Conservation (phyloP, 2,797 vertebrate genomes). For the Cossypha caffra region DNA sequence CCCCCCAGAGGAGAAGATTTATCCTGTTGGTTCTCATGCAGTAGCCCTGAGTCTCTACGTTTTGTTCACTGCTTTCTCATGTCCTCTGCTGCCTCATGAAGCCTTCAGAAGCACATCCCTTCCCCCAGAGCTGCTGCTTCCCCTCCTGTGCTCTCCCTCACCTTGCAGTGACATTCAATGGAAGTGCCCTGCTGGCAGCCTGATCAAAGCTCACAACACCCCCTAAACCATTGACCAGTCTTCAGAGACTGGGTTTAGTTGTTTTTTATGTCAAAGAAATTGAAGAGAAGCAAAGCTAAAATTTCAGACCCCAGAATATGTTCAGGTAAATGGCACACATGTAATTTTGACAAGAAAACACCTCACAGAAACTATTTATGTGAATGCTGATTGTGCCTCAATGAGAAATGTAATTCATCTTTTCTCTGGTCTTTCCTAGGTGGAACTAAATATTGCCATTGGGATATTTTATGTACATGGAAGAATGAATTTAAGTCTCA, state of each 20-base stretch:
- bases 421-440: not conserved
- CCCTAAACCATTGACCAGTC: not conserved
- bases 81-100: not conserved
- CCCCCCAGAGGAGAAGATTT: not conserved
- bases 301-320: not conserved
- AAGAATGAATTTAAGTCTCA: constrained; percentile 28
- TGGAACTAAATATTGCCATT: not conserved
- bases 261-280: not conserved
- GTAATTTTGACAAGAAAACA: not conserved
- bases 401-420: not conserved
- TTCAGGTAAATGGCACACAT: not conserved
- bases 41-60: not conserved
- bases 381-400: not conserved
- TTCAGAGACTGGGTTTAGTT: not conserved
- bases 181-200: not conserved
- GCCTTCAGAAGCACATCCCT: not conserved
- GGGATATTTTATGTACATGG: constrained; percentile 11
- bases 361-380: not conserved
- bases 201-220: not conserved
- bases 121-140: not conserved
- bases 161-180: not conserved
- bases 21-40: not conserved
- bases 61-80: not conserved
- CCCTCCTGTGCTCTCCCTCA: not conserved
- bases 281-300: not conserved